These are phyloP conservation scores for Tolypeutes matacus DNA, from an alignment of 2,797 vertebrate species.

Conservation along the genomic window DNA sequence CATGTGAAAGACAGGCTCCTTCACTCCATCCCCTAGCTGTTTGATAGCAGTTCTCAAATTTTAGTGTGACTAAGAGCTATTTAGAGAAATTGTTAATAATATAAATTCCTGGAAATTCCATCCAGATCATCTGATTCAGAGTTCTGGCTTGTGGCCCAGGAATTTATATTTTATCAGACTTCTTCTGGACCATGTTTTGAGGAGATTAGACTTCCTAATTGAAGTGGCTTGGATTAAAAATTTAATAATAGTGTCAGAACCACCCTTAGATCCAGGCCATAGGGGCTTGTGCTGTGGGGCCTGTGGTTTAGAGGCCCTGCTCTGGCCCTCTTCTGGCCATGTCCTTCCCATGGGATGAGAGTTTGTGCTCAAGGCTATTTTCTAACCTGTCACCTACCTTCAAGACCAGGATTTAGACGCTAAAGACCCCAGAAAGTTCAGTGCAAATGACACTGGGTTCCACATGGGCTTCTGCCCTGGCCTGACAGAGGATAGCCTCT, in stretches of 20 bases:
- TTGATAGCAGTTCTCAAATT: constrained; percentile 2
- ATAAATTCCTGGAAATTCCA: constrained; percentile 34
- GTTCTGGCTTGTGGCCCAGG: not conserved
- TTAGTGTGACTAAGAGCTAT: not conserved
- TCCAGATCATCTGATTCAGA: constrained; percentile 43
- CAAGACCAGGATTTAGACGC: not conserved
- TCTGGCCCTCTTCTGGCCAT: not conserved
- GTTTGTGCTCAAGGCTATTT: not conserved
- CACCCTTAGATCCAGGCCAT: not conserved
- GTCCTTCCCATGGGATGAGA: not conserved
- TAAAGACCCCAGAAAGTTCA: not conserved
- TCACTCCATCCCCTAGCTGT: not conserved
- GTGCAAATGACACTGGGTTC: not conserved
- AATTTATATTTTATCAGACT: constrained; percentile 36
- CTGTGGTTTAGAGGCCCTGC: not conserved
- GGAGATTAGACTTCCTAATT: not conserved
- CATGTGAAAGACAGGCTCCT: not conserved
- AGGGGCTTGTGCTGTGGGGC: not conserved
- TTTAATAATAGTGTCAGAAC: not conserved
- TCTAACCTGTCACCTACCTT: not conserved
- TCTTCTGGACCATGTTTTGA: constrained; percentile 27
- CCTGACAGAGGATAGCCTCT: not conserved
- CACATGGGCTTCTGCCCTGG: not conserved
- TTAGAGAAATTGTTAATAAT: constrained; percentile 37
- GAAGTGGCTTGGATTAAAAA: constrained; percentile 21